Conservation (phyloP, 2,888 invertebrate genomes). For the Lepidochrysops patricia region DNA sequence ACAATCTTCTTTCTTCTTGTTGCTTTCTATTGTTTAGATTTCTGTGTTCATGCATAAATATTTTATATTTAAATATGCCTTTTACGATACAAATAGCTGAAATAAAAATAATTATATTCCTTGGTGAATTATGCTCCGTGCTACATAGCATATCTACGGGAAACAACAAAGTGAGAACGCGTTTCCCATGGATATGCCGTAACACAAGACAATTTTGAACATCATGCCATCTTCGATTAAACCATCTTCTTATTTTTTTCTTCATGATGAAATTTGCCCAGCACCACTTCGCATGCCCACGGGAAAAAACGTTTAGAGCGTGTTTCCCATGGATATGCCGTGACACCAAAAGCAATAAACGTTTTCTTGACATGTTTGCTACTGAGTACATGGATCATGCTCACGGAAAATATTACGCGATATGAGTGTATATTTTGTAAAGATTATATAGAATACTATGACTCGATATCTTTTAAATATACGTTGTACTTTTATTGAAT, state of each 20-base stretch:
- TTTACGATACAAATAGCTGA: no score
- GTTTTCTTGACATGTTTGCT: not conserved
- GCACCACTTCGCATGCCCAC: not conserved
- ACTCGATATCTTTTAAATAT: no score
- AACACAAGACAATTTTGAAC: not conserved
- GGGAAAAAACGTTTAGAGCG: not conserved
- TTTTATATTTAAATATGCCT: no score
- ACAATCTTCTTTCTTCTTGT: not conserved
- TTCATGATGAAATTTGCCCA: not conserved
- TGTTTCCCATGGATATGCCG: not conserved
- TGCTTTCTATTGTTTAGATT: no score
- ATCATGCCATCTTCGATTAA: not conserved
- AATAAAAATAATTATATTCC: no score
- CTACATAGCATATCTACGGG: not conserved
- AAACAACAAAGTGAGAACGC: not conserved
- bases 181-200: conserved; percentile 10
- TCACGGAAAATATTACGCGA: no score
- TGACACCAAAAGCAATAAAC: not conserved
- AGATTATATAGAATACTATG: no score
- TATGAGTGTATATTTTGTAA: no score
- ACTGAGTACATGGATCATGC: no score
- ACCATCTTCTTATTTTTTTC: not conserved
- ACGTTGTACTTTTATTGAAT: no score
- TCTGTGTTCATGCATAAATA: no score
- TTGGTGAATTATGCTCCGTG: not conserved